Conservation (phyloP, 2,888 invertebrate species). For the Litoditis marina region DNA sequence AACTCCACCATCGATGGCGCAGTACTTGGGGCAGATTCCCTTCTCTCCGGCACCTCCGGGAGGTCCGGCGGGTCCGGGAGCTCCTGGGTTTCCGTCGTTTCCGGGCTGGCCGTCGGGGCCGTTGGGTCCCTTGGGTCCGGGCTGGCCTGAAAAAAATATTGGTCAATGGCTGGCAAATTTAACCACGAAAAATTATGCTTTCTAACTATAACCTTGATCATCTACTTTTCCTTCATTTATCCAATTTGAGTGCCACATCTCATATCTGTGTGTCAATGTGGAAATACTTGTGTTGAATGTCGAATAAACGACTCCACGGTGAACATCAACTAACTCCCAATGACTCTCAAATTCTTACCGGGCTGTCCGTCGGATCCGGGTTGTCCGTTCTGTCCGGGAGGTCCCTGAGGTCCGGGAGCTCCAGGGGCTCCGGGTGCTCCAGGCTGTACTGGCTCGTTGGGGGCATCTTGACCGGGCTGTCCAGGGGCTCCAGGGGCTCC, state of each 20-base stretch:
- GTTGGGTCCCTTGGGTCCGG: constrained; percentile 53
- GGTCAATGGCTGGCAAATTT: too few relatives aligned
- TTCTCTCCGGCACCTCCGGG: constrained; percentile 9
- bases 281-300: too few relatives aligned
- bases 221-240: neutral
- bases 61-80: constrained; percentile 1
- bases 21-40: constrained; percentile 20
- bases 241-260: too few relatives aligned
- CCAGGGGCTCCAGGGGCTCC: neutral
- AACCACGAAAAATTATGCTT: too few relatives aligned
- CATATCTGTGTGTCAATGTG: too few relatives aligned
- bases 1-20: constrained; percentile 10
- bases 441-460: constrained; percentile 26
- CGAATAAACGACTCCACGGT: too few relatives aligned
- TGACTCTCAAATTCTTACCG: neutral
- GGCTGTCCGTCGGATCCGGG: neutral
- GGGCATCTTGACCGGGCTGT: neutral
- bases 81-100: constrained; percentile 39
- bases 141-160: constrained; percentile 18
- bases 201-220: too few relatives aligned
- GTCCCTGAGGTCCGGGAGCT: neutral
- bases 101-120: constrained; percentile 52
- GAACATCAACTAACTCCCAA: too few relatives aligned
- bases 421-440: neutral
- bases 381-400: neutral